Percentiles rank a stretch among this genome's conserved stretches.
phyloP scores from a whole-genome alignment of 2,888 invertebrate species.

The Zootermopsis nevadensis region DNA sequence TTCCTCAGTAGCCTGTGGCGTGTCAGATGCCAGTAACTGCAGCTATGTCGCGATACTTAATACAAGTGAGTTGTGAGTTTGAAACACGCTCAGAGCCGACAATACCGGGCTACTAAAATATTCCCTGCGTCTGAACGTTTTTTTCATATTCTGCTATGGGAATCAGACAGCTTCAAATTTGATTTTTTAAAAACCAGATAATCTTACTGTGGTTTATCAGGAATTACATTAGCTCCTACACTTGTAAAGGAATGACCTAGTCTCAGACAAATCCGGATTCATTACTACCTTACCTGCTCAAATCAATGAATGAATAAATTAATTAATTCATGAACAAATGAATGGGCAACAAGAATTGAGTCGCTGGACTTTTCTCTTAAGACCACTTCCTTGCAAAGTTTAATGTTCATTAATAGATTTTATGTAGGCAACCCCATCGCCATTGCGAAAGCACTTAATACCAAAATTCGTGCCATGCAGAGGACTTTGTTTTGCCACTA shows the following conservation, averaged over 20 bases:
- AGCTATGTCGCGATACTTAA: neutral
- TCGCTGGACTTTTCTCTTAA: too few species aligned
- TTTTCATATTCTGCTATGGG: neutral
- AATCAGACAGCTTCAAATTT: too few species aligned
- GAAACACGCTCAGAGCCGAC: neutral
- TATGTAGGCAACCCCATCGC: conserved; percentile 1
- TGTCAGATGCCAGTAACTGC: conserved; percentile 25
- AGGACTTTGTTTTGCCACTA: conserved; percentile 15
- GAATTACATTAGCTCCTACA: too few species aligned
- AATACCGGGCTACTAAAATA: neutral
- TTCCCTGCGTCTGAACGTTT: neutral
- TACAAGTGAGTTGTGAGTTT: conserved; percentile 19
- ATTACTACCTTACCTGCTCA: too few species aligned
- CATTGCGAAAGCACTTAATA: neutral
- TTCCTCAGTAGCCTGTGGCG: neutral
- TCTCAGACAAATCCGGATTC: too few species aligned
- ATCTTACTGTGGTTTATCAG: too few species aligned
- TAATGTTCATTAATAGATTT: conserved; percentile 9
- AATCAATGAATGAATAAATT: too few species aligned
- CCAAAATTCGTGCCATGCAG: neutral
- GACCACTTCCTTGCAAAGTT: neutral
- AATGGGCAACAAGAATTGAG: too few species aligned
- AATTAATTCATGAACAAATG: too few species aligned
- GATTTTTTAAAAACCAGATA: too few species aligned
- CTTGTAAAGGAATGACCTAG: too few species aligned